These are phyloP conservation scores for Scatophagus argus DNA, from an alignment of 2,113 vertebrate species.

Conservation along the genomic window DNA sequence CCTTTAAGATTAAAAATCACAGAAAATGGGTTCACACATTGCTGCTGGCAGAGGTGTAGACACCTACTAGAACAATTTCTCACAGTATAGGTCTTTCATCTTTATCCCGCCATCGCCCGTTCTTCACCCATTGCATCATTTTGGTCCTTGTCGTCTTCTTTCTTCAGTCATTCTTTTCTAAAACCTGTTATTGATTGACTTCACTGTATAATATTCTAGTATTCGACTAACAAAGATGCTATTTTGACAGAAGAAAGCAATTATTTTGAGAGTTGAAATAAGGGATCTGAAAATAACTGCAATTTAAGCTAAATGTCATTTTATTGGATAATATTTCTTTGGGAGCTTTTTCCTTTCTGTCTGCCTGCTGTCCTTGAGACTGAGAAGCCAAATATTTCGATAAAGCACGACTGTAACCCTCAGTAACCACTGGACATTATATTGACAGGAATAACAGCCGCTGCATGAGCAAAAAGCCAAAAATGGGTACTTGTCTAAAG, in stretches of 20 bases:
- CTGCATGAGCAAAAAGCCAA: slow-evolving; percentile 34
- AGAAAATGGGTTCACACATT: not conserved
- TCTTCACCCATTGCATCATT: not conserved
- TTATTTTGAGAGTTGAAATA: slow-evolving; percentile 43
- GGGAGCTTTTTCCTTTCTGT: slow-evolving; percentile 12
- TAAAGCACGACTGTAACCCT: slow-evolving; percentile 46
- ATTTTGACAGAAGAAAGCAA: slow-evolving; percentile 46
- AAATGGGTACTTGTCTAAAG: slow-evolving; percentile 54
- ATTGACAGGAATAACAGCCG: slow-evolving; percentile 48
- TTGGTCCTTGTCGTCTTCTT: not conserved
- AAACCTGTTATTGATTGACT: slow-evolving; percentile 14
- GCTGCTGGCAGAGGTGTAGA: not conserved
- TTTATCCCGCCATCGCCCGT: not conserved
- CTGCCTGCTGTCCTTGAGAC: slow-evolving; percentile 50
- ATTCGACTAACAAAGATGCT: slow-evolving; percentile 43
- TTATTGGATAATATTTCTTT: slow-evolving; percentile 64
- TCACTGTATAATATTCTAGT: slow-evolving; percentile 20
- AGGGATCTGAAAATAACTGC: slow-evolving; percentile 30
- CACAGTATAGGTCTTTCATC: not conserved
- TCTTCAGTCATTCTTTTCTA: not conserved
- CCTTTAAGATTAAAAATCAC: not conserved
- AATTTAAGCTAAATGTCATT: slow-evolving; percentile 50
- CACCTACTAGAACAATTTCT: not conserved
- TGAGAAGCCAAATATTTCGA: slow-evolving; percentile 37
- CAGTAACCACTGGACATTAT: slow-evolving; percentile 64